These are phyloP conservation scores for Tigriopus japonicus DNA, from an alignment of 1,140 invertebrate genomes.

Conservation along the genomic window DNA sequence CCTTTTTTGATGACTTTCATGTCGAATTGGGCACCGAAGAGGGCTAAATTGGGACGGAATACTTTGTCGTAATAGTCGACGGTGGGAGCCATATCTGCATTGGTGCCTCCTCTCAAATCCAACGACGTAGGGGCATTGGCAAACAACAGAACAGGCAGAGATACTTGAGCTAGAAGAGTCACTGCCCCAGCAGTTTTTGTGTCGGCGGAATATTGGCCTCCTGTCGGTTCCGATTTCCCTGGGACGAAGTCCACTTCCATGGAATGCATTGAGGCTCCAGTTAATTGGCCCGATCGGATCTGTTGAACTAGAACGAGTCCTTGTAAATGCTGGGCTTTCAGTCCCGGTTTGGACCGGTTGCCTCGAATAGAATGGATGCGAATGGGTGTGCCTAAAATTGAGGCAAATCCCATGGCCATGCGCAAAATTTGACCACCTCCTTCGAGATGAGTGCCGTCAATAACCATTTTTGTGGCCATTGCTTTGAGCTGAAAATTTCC, in stretches of 20 bases:
- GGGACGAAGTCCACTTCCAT: not conserved
- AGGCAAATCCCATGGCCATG: not conserved
- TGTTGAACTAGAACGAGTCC: not conserved
- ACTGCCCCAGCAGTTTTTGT: conserved; percentile 6
- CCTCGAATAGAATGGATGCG: conserved; percentile 1
- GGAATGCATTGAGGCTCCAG: not conserved
- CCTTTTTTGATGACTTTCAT: not conserved
- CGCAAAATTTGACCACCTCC: conserved; percentile 12
- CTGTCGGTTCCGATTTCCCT: not conserved
- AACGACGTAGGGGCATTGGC: not conserved
- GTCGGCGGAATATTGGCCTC: not conserved
- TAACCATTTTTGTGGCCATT: not conserved
- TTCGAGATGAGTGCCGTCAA: conserved; percentile 7
- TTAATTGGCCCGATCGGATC: not conserved
- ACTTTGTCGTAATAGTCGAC: conserved; percentile 8
- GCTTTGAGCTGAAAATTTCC: no score
- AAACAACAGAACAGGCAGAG: conserved; percentile 3
- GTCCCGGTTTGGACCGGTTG: not conserved
- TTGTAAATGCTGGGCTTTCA: conserved; percentile 6
- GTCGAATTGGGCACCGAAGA: not conserved
- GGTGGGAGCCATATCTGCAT: conserved; percentile 10
- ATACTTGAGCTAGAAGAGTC: conserved; percentile 9
- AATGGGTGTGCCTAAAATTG: not conserved
- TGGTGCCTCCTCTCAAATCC: conserved; percentile 10
- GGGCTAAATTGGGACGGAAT: not conserved